These are phyloP conservation scores for Plotosus lineatus DNA, from an alignment of 2,113 vertebrate genomes.

Conservation along the genomic window DNA sequence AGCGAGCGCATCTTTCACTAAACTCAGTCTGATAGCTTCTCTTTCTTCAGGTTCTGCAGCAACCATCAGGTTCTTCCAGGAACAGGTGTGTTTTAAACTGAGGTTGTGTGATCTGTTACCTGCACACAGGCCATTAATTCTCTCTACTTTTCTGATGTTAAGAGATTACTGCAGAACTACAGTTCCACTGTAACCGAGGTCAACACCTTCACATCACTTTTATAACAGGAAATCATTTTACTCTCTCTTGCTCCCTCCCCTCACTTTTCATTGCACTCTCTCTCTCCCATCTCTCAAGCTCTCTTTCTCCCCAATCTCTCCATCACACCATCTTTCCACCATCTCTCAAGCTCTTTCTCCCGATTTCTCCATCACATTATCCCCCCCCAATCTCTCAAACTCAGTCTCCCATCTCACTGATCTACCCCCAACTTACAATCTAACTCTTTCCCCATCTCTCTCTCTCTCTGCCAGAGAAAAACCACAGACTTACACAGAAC, in stretches of 20 bases:
- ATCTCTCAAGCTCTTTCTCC: too few relatives aligned
- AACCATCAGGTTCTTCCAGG: neutral
- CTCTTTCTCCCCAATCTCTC: too few relatives aligned
- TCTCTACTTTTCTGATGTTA: neutral
- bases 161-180: neutral
- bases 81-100: neutral
- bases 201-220: neutral
- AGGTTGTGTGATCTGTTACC: neutral
- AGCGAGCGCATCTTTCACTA: too few relatives aligned
- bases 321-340: too few relatives aligned
- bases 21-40: neutral
- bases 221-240: neutral
- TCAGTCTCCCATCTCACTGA: too few relatives aligned
- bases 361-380: too few relatives aligned
- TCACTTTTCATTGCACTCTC: too few relatives aligned
- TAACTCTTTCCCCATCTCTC: too few relatives aligned
- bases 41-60: neutral
- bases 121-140: neutral
- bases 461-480: conserved; percentile 20
- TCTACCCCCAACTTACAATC: too few relatives aligned
- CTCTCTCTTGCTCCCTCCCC: neutral
- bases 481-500: conserved; percentile 35
- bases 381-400: too few relatives aligned
- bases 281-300: too few relatives aligned
- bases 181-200: neutral